These are phyloP conservation scores for Micropoecilia bifurca DNA, from an alignment of 2,797 vertebrate genomes.

Conservation along the genomic window DNA sequence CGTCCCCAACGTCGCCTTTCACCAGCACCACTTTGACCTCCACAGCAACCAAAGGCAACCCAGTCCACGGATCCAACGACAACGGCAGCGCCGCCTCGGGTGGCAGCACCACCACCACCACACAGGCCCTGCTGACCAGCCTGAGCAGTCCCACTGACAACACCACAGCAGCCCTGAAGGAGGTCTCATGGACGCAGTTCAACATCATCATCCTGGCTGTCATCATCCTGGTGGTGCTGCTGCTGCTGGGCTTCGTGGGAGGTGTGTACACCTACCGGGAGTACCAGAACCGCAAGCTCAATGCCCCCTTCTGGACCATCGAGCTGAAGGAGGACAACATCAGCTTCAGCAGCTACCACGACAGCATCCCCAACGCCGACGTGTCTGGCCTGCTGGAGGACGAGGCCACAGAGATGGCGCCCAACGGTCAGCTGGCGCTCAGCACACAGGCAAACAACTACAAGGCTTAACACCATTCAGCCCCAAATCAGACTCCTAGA, in stretches of 20 bases:
- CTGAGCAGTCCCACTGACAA: slow-evolving; percentile 85
- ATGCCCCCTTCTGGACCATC: slow-evolving; percentile 99
- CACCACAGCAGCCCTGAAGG: slow-evolving; percentile 87
- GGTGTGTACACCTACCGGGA: slow-evolving; percentile 95
- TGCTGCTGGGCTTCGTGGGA: slow-evolving; percentile 94
- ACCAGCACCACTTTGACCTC: slow-evolving; percentile 59
- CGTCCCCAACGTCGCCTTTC: slow-evolving; percentile 51
- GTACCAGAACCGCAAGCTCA: slow-evolving; percentile 97
- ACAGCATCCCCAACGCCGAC: slow-evolving; percentile 97
- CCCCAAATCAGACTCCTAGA: slow-evolving; percentile 28
- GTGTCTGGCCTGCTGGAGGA: slow-evolving; percentile 95
- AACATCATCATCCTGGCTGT: slow-evolving; percentile 96
- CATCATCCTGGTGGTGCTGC: slow-evolving; percentile 94
- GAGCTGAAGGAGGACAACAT: slow-evolving; percentile 99
- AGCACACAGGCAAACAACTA: slow-evolving; percentile 91
- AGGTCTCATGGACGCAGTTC: slow-evolving; percentile 98
- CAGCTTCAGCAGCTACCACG: slow-evolving; percentile 99
- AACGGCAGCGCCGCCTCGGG: slow-evolving; percentile 51
- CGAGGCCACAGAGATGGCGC: slow-evolving; percentile 89
- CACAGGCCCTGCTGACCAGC: slow-evolving; percentile 77
- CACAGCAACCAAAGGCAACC: slow-evolving; percentile 49
- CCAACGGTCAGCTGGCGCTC: slow-evolving; percentile 93
- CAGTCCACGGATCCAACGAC: slow-evolving; percentile 55
- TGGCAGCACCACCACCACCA: slow-evolving; percentile 77
- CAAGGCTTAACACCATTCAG: slow-evolving; percentile 81